Evolutionary conservation across 2,888 invertebrate species (phyloP).

Genomic region (Synergus gifuensis): DNA sequence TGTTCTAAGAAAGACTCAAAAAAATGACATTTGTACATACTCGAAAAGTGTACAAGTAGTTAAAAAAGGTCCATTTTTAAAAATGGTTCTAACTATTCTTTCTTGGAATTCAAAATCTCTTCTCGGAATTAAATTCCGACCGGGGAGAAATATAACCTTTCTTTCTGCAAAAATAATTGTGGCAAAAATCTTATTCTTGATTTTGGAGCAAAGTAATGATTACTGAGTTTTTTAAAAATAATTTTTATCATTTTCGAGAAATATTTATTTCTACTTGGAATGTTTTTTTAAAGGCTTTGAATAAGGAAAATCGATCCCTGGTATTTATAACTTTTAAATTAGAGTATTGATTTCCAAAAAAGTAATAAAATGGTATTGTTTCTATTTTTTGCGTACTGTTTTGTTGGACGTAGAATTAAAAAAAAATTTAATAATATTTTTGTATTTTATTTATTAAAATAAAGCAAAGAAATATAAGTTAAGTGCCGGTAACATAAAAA

Average conservation of each 20-base stretch:
- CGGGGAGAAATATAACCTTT: background rate
- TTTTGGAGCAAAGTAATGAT: background rate
- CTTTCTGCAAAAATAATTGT: background rate
- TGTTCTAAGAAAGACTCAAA: background rate
- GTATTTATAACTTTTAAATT: background rate
- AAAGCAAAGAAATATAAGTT: too few species aligned
- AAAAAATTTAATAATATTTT: background rate
- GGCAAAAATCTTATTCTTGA: background rate
- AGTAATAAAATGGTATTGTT: background rate
- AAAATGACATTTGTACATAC: background rate
- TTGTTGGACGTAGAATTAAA: background rate
- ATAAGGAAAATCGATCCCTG: background rate
- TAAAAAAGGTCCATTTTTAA: background rate
- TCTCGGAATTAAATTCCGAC: slow-evolving; percentile 15
- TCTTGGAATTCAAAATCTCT: background rate
- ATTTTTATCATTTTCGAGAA: background rate
- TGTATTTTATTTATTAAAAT: background rate
- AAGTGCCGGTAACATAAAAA: too few species aligned
- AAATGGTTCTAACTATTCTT: background rate
- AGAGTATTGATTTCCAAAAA: background rate
- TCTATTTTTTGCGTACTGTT: background rate
- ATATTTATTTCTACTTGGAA: background rate
- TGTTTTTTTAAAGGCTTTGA: background rate
- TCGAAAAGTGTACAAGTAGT: background rate
- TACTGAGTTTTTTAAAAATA: background rate